phyloP scores from a whole-genome alignment of 2,888 invertebrate species.

The Blera fallax region DNA sequence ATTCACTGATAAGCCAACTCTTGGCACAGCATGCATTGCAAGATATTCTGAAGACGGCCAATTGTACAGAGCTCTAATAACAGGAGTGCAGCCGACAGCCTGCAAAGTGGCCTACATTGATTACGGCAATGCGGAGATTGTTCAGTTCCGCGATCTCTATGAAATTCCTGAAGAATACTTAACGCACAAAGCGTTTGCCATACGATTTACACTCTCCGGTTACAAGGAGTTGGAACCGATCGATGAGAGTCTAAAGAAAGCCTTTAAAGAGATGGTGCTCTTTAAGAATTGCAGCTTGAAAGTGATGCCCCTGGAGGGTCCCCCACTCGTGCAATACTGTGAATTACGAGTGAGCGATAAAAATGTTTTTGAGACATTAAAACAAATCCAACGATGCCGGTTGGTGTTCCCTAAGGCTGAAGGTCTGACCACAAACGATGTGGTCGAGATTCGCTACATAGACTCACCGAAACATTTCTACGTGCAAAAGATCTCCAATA shows the following conservation, averaged over 20 bases:
- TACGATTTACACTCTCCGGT: constrained; percentile 88
- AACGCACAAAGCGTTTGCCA: constrained; percentile 88
- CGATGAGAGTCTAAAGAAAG: constrained; percentile 85
- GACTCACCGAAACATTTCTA: constrained; percentile 88
- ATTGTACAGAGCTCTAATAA: constrained; percentile 89
- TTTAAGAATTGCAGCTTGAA: constrained; percentile 85
- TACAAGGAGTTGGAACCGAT: constrained; percentile 85
- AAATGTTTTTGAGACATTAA: constrained; percentile 77
- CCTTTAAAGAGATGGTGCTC: constrained; percentile 87
- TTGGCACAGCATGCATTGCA: constrained; percentile 90
- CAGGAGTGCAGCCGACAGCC: constrained; percentile 87
- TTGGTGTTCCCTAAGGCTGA: constrained; percentile 78
- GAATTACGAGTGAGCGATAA: constrained; percentile 85
- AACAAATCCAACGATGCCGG: constrained; percentile 77
- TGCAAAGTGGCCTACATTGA: constrained; percentile 91
- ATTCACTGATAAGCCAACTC: constrained; percentile 86
- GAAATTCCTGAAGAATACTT: constrained; percentile 89
- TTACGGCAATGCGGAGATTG: constrained; percentile 89
- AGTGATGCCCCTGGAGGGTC: constrained; percentile 87
- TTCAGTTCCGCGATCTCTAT: constrained; percentile 87
- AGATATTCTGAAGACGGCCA: constrained; percentile 87
- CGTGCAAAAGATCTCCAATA: constrained; percentile 86
- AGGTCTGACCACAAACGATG: constrained; percentile 77
- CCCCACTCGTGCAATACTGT: constrained; percentile 89
- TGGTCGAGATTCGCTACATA: constrained; percentile 80